phyloP scores from a whole-genome alignment of 2,797 vertebrate genomes.

The Megalops cyprinoides region DNA sequence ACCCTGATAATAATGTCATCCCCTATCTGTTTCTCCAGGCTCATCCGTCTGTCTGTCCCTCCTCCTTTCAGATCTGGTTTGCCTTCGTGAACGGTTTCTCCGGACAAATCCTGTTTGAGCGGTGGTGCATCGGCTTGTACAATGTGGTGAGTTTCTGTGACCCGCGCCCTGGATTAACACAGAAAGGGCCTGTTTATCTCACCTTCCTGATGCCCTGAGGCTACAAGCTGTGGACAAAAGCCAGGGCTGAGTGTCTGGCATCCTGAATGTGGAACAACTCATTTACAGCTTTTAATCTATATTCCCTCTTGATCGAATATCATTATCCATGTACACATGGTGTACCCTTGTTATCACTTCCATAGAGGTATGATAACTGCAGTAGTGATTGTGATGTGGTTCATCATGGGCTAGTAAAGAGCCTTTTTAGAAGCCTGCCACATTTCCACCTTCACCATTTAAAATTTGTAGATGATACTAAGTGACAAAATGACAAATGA shows the following conservation, averaged over 20 bases:
- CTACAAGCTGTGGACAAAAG: conserved; percentile 65
- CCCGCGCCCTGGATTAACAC: too few species aligned
- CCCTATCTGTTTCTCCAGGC: background rate
- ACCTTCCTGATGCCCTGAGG: conserved; percentile 59
- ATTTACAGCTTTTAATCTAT: conserved; percentile 50
- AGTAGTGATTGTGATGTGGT: too few species aligned
- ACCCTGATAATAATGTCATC: conserved; percentile 1
- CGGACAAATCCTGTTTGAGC: conserved; percentile 97
- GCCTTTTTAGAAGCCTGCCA: too few species aligned
- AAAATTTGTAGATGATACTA: too few species aligned
- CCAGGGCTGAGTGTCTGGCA: background rate
- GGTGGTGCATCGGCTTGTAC: conserved; percentile 98
- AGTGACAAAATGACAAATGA: too few species aligned
- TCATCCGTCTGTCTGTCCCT: background rate
- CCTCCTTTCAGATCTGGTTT: conserved; percentile 89
- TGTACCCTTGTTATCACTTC: too few species aligned
- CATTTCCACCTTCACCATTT: too few species aligned
- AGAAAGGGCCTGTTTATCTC: conserved; percentile 42
- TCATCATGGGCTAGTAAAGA: too few species aligned
- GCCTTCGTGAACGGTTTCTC: conserved; percentile 99
- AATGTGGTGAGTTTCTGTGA: conserved; percentile 88
- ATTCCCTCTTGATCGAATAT: conserved; percentile 66
- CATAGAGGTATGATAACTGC: too few species aligned
- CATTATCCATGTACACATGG: conserved; percentile 59
- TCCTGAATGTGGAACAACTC: background rate